Percentiles rank a stretch among this genome's conserved stretches.
phyloP scores from a whole-genome alignment of 2,797 vertebrate genomes.

The Tenualosa thibaudeaui region DNA sequence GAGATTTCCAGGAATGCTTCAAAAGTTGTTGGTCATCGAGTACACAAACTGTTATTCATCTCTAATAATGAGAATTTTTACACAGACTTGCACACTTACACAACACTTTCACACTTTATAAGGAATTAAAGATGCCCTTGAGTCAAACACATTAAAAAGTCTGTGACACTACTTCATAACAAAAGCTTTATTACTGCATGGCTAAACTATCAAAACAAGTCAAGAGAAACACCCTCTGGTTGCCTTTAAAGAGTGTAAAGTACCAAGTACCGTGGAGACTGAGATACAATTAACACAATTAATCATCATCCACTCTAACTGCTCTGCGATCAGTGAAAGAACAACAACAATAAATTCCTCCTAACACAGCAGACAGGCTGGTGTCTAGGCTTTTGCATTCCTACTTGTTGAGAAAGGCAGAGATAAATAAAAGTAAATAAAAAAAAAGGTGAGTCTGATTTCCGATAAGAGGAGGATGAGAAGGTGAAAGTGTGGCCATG shows the following conservation, averaged over 20 bases:
- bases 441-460: slow-evolving; percentile 30
- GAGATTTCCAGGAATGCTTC: slow-evolving; percentile 6
- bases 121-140: too few relatives aligned
- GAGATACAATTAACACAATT: neutral
- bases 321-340: neutral
- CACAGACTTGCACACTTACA: too few relatives aligned
- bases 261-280: neutral
- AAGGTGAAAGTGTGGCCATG: slow-evolving; percentile 47
- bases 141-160: too few relatives aligned
- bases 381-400: slow-evolving; percentile 33
- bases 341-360: neutral
- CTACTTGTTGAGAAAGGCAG: slow-evolving; percentile 13
- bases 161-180: too few relatives aligned
- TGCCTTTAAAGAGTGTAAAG: neutral
- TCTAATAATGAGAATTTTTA: neutral
- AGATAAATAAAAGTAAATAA: slow-evolving; percentile 1
- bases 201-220: too few relatives aligned
- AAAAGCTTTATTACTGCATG: too few relatives aligned
- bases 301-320: neutral
- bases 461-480: slow-evolving; percentile 53
- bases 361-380: slow-evolving; percentile 31
- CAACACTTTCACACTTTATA: neutral
- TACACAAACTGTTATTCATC: neutral
- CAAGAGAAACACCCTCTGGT: neutral
- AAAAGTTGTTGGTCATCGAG: neutral